Evolutionary conservation across 2,888 invertebrate species (phyloP).

Genomic region (Drosophila maculinotata): DNA sequence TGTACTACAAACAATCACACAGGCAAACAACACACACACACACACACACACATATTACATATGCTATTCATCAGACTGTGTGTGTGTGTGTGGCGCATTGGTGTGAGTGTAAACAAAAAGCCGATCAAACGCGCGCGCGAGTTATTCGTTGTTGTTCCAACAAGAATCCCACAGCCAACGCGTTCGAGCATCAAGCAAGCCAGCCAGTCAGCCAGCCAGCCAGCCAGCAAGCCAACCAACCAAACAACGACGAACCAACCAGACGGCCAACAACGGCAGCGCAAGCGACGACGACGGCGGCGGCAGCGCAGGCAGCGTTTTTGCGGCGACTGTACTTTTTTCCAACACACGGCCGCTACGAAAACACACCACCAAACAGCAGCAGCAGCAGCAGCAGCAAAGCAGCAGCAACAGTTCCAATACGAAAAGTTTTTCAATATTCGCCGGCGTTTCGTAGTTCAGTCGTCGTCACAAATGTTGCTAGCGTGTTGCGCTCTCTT

Average conservation of each 20-base stretch:
- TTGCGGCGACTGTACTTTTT: slow-evolving; percentile 85
- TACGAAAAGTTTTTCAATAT: slow-evolving; percentile 81
- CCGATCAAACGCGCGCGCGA: slow-evolving; percentile 67
- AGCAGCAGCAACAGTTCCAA: slow-evolving; percentile 78
- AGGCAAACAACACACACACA: background rate
- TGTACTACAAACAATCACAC: slow-evolving; percentile 37
- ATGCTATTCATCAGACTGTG: slow-evolving; percentile 7
- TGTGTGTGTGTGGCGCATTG: slow-evolving; percentile 11
- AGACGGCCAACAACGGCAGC: slow-evolving; percentile 32
- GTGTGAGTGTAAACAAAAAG: slow-evolving; percentile 77
- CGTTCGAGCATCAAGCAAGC: slow-evolving; percentile 55
- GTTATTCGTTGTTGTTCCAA: slow-evolving; percentile 60
- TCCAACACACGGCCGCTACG: slow-evolving; percentile 67
- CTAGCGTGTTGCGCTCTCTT: slow-evolving; percentile 50
- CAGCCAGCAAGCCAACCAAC: slow-evolving; percentile 42
- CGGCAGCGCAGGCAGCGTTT: slow-evolving; percentile 63
- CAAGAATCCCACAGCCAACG: slow-evolving; percentile 75
- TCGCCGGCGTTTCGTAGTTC: slow-evolving; percentile 68
- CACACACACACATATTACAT: slow-evolving; percentile 7
- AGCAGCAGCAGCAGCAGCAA: slow-evolving; percentile 30
- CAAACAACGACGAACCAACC: slow-evolving; percentile 25
- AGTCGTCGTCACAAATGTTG: slow-evolving; percentile 72
- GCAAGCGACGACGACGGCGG: slow-evolving; percentile 12
- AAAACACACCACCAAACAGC: slow-evolving; percentile 65
- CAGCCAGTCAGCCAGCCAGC: slow-evolving; percentile 41